Base-by-base conservation (phyloP, 2,888 invertebrate species). In the Parascotia fuliginaria region DNA sequence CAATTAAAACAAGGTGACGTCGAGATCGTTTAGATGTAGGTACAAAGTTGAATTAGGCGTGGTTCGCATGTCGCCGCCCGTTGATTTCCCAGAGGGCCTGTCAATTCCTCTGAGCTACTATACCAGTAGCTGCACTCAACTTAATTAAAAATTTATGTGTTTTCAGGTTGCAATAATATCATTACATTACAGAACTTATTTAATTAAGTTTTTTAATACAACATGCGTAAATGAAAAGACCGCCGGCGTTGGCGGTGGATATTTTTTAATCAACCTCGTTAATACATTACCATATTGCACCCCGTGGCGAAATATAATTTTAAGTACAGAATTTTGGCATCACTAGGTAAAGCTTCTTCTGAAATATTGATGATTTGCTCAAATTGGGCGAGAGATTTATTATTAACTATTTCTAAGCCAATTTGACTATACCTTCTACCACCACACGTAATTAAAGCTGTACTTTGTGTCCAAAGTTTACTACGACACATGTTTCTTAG, bases 51-150 rank as follows among this genome's bases (percentile, higher is more conserved):
- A 75, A 72, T 79, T 75, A 73, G 76, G 71, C 72, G 62, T 60
- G 68, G 76, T 70, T 70, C 71, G 73, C 75, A 73, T 75, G 79
- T 69, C 69, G 71, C 62, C 33, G 59, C 65, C 47, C 68, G 65
- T 58, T 85, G 86, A 87, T 87, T 87, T 87, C 87, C 87, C 86
- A 45, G 55, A 65, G 79, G 87, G 61, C 79, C 65, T 67, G 77
- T 77, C 80, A 79, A 83, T 77, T 73, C 75, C 75, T 66, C 65
- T 57, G 67, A 55, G 73, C 70, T 70, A 64, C 69, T 73, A 77
- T 77, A 74, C 67, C 75, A 73, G 72, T 78, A 75, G 73, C 72
- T 81, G 83, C 82, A 86, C 83, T 87, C 77, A 64, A 76, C 71
- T 73, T 85, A 79, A 86, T 86, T 84, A 85, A 84, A 83, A 67